phyloP scores from a whole-genome alignment of 2,888 invertebrate genomes.

The Catocala nupta region DNA sequence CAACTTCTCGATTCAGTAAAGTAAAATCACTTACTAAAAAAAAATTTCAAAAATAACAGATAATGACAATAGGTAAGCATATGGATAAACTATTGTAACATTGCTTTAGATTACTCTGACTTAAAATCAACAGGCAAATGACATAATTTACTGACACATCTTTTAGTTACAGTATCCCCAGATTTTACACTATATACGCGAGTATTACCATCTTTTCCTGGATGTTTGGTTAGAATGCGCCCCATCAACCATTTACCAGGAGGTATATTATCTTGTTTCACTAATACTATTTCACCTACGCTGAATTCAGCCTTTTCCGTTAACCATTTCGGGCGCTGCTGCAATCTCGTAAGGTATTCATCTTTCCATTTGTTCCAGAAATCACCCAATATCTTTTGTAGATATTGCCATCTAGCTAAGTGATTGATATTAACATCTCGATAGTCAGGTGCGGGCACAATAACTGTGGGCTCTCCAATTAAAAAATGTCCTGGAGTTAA shows the following conservation, averaged over 20 bases:
- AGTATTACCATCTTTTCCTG: conserved; percentile 37
- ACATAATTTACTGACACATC: conserved; percentile 13
- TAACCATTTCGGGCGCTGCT: conserved; percentile 43
- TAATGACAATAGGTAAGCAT: too few species aligned
- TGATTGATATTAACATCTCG: too few species aligned
- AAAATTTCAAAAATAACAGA: too few species aligned
- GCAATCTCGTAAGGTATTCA: conserved; percentile 40
- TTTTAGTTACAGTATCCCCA: too few species aligned
- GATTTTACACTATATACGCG: too few species aligned
- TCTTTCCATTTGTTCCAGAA: conserved; percentile 44
- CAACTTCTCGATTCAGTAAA: too few species aligned
- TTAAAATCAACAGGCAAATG: too few species aligned
- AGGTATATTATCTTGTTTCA: conserved; percentile 42
- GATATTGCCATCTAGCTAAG: too few species aligned
- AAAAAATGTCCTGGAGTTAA: conserved; percentile 19
- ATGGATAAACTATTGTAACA: too few species aligned
- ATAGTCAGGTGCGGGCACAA: conserved; percentile 14
- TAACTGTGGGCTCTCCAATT: conserved; percentile 37
- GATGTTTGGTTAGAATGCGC: conserved; percentile 39
- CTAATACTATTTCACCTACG: conserved; percentile 44
- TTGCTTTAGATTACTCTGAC: too few species aligned
- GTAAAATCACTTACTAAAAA: too few species aligned
- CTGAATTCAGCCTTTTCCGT: conserved; percentile 30
- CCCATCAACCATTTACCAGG: conserved; percentile 45
- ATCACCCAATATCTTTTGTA: conserved; percentile 9